Evolutionary conservation across 1,140 invertebrate genomes (phyloP).

Genomic region (Drosophila ficusphila): DNA sequence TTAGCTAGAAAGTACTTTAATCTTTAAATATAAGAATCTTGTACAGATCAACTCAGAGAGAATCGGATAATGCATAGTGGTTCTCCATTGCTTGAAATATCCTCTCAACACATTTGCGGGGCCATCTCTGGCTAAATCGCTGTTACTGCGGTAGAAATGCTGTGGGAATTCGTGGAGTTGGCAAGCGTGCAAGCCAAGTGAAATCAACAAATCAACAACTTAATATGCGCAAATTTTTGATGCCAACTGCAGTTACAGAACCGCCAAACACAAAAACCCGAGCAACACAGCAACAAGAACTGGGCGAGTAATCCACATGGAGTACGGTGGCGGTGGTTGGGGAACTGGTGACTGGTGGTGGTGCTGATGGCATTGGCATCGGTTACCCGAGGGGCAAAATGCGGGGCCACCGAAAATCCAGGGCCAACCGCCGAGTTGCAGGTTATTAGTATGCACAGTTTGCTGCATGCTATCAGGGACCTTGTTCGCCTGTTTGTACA

Average conservation of each 20-base stretch:
- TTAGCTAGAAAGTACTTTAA: no score
- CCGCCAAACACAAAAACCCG: slow-evolving; percentile 10
- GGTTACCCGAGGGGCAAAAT: slow-evolving; percentile 28
- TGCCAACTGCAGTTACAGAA: slow-evolving; percentile 42
- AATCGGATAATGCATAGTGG: no score
- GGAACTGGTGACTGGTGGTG: slow-evolving; percentile 8
- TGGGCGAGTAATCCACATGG: slow-evolving; percentile 22
- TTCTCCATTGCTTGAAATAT: no score
- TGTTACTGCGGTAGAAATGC: slow-evolving; percentile 38
- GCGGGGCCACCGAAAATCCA: slow-evolving; percentile 30
- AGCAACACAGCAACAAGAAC: slow-evolving; percentile 17
- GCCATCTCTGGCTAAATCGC: slow-evolving; percentile 22
- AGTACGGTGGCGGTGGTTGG: slow-evolving; percentile 3
- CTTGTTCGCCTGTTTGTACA: slow-evolving; percentile 48
- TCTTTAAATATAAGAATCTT: neutral
- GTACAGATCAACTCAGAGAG: no score
- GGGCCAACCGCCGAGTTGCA: slow-evolving; percentile 4
- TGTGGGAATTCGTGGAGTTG: slow-evolving; percentile 2
- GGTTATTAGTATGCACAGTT: slow-evolving; percentile 62
- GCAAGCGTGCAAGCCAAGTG: slow-evolving; percentile 28
- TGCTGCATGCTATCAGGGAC: slow-evolving; percentile 46
- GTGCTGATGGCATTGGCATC: slow-evolving; percentile 32
- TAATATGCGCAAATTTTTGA: slow-evolving; percentile 68
- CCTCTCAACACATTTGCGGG: neutral
- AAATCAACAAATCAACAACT: slow-evolving; percentile 77